Conservation (phyloP, 2,113 vertebrate genomes). For the Micronycteris hirsuta region DNA sequence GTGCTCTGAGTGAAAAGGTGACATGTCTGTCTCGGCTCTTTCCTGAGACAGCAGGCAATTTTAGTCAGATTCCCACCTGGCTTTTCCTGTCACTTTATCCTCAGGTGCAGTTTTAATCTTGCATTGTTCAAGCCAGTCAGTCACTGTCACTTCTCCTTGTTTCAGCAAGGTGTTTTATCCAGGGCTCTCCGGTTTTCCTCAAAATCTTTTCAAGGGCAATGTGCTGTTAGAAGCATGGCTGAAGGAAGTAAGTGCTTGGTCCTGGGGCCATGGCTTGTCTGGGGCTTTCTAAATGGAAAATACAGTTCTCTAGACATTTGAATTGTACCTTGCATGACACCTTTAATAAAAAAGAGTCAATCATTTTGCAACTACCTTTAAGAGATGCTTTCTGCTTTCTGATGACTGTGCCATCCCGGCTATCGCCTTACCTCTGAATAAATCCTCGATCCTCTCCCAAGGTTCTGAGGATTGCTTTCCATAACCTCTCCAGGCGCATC, state of each 20-base stretch:
- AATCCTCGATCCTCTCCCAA: background rate
- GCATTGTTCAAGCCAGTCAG: constrained; percentile 59
- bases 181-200: constrained; percentile 35
- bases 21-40: constrained; percentile 39
- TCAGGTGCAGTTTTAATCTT: constrained; percentile 57
- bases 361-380: background rate
- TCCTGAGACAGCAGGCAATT: constrained; percentile 45
- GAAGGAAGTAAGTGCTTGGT: background rate
- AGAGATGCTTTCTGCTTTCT: background rate
- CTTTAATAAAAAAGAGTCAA: background rate
- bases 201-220: constrained; percentile 58
- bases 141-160: constrained; percentile 66
- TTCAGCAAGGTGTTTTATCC: background rate
- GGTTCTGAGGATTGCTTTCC: background rate
- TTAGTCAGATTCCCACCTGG: constrained; percentile 48
- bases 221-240: background rate
- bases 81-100: constrained; percentile 50
- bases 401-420: background rate
- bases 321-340: background rate
- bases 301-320: background rate
- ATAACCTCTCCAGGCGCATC: background rate
- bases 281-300: background rate
- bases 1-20: constrained; percentile 56
- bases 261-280: background rate
- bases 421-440: background rate